Evolutionary conservation across 2,888 invertebrate genomes (phyloP).

Genomic region (Chymomyza caudatula): DNA sequence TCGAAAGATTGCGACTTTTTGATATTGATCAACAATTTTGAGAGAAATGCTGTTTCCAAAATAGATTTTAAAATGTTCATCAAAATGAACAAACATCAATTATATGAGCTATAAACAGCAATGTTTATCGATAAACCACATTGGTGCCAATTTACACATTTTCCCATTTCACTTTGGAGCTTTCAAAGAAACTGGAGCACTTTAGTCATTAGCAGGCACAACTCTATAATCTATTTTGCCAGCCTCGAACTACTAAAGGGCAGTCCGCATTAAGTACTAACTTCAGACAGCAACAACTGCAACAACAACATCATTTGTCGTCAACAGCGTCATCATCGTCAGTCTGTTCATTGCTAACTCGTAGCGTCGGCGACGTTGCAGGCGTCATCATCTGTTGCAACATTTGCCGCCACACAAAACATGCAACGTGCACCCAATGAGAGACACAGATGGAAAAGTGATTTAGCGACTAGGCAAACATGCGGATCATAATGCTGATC

Average conservation of each 20-base stretch:
- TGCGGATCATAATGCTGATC: conserved; percentile 49
- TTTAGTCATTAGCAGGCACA: neutral
- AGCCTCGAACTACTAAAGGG: neutral
- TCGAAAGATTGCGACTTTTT: too few relatives aligned
- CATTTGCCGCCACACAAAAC: neutral
- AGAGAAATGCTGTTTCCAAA: too few relatives aligned
- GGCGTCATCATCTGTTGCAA: neutral
- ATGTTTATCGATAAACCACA: neutral
- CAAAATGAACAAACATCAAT: neutral
- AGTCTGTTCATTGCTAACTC: neutral
- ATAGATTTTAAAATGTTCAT: too few relatives aligned
- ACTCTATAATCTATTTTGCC: neutral
- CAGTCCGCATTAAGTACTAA: neutral
- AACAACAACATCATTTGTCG: conserved; percentile 66
- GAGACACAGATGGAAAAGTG: conserved; percentile 56
- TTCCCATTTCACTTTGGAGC: too few relatives aligned
- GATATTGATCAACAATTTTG: too few relatives aligned
- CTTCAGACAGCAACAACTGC: conserved; percentile 17
- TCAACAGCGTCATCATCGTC: neutral
- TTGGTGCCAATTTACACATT: neutral
- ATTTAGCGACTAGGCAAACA: conserved; percentile 47
- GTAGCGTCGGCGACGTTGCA: neutral
- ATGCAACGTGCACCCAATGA: neutral
- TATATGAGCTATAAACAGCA: neutral
- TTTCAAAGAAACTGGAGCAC: neutral